phyloP scores from a whole-genome alignment of 2,888 invertebrate genomes.

The Dryocosmus kuriphilus region DNA sequence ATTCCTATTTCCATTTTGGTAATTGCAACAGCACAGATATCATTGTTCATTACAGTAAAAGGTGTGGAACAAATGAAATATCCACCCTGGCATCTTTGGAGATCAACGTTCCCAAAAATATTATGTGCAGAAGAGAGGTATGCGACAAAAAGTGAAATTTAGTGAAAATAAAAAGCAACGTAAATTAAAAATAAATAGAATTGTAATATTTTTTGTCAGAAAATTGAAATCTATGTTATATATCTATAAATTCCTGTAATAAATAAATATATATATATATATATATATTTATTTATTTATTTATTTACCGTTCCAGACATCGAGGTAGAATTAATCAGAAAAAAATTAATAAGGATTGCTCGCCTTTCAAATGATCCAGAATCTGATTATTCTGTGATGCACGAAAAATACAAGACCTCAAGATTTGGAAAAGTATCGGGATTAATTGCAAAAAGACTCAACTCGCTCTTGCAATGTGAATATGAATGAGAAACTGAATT shows the following conservation, averaged over 20 bases:
- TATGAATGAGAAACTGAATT: not conserved
- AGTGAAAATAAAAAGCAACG: too few relatives aligned
- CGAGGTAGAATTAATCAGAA: not conserved
- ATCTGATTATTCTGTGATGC: conserved; percentile 53
- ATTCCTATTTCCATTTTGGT: conserved; percentile 56
- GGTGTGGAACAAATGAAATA: not conserved
- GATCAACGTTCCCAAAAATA: conserved; percentile 56
- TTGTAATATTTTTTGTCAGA: too few relatives aligned
- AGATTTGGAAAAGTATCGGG: conserved; percentile 59
- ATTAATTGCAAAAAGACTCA: conserved; percentile 47
- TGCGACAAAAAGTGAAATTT: too few relatives aligned
- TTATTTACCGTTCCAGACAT: not conserved
- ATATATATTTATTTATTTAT: too few relatives aligned
- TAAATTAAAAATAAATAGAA: too few relatives aligned
- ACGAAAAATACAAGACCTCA: conserved; percentile 63
- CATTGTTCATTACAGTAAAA: conserved; percentile 54
- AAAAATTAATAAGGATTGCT: not conserved
- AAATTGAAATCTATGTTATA: too few relatives aligned
- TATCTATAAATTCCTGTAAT: too few relatives aligned
- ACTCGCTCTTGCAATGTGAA: not conserved
- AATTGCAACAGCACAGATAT: conserved; percentile 55
- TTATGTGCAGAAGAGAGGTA: conserved; percentile 55
- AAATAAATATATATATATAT: too few relatives aligned
- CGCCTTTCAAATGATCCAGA: conserved; percentile 45
- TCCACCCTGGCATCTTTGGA: conserved; percentile 57